Evolutionary conservation across 2,797 vertebrate genomes (phyloP).

Genomic region (Sebastes matsubarae): DNA sequence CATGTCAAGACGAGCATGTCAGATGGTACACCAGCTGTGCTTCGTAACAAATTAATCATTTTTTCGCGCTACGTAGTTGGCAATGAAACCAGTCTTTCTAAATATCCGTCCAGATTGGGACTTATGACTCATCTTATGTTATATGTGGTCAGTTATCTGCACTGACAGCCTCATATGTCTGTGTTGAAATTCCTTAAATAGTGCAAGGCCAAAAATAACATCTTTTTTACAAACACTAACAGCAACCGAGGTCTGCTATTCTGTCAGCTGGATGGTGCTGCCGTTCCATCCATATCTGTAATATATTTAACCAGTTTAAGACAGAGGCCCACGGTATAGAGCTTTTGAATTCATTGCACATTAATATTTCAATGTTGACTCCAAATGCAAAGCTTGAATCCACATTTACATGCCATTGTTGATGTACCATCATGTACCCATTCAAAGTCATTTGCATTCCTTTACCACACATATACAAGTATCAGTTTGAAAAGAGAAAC

Average conservation of each 20-base stretch:
- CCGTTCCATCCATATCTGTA: background rate
- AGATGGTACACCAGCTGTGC: background rate
- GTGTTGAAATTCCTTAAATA: background rate
- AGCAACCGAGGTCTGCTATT: background rate
- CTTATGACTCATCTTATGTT: slow-evolving; percentile 8
- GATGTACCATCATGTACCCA: background rate
- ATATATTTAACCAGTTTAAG: background rate
- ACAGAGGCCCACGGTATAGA: background rate
- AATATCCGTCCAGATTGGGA: background rate
- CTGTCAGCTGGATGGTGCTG: background rate
- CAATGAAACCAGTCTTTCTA: background rate
- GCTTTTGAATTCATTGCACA: background rate
- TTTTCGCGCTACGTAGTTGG: background rate
- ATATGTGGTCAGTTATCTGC: background rate
- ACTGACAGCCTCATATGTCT: background rate
- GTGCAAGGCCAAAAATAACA: background rate
- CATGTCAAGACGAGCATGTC: background rate
- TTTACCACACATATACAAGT: background rate
- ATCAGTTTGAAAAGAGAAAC: background rate
- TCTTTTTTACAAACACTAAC: slow-evolving; percentile 6
- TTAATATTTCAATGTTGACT: background rate
- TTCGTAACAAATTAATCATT: background rate
- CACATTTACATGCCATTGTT: background rate
- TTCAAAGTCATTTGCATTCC: background rate
- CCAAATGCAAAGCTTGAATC: background rate